These are phyloP conservation scores for Trachurus trachurus DNA, from an alignment of 2,797 vertebrate species.

Conservation along the genomic window DNA sequence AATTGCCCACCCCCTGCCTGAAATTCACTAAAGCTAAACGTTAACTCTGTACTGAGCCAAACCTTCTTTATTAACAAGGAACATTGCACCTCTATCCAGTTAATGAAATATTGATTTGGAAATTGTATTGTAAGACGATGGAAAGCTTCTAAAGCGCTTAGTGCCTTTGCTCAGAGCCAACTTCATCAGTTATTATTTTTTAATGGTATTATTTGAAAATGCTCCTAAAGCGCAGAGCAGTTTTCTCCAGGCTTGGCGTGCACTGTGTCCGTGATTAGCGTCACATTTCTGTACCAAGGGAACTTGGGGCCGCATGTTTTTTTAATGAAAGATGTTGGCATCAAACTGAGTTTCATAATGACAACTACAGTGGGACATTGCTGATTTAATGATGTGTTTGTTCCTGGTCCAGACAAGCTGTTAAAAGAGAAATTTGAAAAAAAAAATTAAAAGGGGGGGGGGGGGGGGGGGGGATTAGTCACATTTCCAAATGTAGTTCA, in stretches of 20 bases:
- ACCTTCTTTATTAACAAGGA: constrained; percentile 76
- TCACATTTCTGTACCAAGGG: constrained; percentile 41
- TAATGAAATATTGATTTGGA: constrained; percentile 88
- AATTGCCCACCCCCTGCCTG: constrained; percentile 33
- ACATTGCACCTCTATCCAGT: constrained; percentile 74
- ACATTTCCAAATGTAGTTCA: constrained; percentile 59
- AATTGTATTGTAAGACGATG: constrained; percentile 77
- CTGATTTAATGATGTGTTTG: constrained; percentile 73
- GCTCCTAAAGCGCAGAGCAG: constrained; percentile 49
- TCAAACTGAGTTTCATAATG: constrained; percentile 61
- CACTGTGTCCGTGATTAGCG: constrained; percentile 50
- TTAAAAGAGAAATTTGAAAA: constrained; percentile 18
- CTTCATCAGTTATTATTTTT: constrained; percentile 78
- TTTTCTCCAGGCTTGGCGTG: constrained; percentile 43
- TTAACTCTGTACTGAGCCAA: constrained; percentile 59
- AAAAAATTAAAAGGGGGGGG: neutral
- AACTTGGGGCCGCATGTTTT: constrained; percentile 55
- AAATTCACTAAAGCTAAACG: constrained; percentile 51
- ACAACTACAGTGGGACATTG: constrained; percentile 52
- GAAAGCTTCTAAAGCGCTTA: constrained; percentile 78
- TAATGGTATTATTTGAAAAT: constrained; percentile 67
- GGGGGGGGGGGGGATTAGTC: constrained; percentile 18
- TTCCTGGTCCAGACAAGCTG: constrained; percentile 51
- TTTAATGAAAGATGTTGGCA: constrained; percentile 66
- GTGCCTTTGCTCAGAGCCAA: constrained; percentile 72